phyloP scores from a whole-genome alignment of 2,113 vertebrate genomes.

The Hucho hucho region DNA sequence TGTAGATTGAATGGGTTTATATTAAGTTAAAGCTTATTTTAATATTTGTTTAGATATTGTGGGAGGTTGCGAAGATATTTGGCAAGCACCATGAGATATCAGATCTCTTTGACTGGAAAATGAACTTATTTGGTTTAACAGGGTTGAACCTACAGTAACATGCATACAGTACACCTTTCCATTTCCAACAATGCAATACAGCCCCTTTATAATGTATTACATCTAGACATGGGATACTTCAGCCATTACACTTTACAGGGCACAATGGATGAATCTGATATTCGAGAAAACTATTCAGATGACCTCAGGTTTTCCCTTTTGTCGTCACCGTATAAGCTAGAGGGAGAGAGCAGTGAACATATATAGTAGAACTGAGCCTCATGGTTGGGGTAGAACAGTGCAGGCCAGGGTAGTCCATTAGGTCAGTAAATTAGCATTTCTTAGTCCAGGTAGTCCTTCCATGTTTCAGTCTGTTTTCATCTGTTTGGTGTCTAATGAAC shows the following conservation, averaged over 20 bases:
- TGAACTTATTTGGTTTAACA: conserved; percentile 10
- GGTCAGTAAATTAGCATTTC: too few relatives aligned
- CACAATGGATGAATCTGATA: conserved; percentile 39
- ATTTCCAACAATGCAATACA: conserved; percentile 38
- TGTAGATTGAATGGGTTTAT: conserved; percentile 12
- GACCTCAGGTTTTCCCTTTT: conserved; percentile 35
- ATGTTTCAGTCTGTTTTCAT: too few relatives aligned
- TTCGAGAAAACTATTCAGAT: conserved; percentile 28
- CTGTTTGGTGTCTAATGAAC: too few relatives aligned
- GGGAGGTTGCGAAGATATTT: conserved; percentile 24
- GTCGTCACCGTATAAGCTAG: conserved; percentile 17
- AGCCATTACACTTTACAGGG: conserved; percentile 34
- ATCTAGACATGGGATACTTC: conserved; percentile 13
- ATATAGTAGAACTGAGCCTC: background rate
- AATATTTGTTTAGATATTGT: conserved; percentile 28
- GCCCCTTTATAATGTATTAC: conserved; percentile 35
- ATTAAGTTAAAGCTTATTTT: conserved; percentile 6
- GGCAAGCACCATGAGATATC: conserved; percentile 16
- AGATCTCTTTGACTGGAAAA: conserved; percentile 29
- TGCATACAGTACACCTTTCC: conserved; percentile 15
- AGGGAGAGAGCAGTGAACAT: conserved; percentile 17
- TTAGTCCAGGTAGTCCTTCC: too few relatives aligned
- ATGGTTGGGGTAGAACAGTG: conserved; percentile 14
- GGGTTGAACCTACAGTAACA: conserved; percentile 42
- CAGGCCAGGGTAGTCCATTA: background rate